These are phyloP conservation scores for Myrmecophaga tridactyla DNA, from an alignment of 2,113 vertebrate genomes.

Conservation along the genomic window DNA sequence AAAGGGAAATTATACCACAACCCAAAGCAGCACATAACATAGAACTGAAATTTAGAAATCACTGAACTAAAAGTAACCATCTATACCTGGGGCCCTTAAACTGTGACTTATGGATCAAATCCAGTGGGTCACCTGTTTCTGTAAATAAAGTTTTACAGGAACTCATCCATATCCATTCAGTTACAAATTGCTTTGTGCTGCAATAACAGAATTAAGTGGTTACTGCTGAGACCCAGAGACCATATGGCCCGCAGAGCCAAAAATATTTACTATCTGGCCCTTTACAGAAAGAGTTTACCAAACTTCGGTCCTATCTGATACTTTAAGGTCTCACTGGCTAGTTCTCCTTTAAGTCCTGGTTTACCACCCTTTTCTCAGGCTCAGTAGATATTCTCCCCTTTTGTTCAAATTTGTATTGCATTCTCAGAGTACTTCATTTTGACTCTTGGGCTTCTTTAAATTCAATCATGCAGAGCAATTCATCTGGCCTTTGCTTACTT, in stretches of 20 bases:
- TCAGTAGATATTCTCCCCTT: background rate
- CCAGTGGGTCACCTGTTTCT: background rate
- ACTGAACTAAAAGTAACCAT: background rate
- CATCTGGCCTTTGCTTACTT: background rate
- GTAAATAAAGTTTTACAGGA: background rate
- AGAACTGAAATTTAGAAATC: background rate
- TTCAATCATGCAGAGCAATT: background rate
- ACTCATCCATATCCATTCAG: accelerated
- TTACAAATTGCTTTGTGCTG: background rate
- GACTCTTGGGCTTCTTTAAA: background rate
- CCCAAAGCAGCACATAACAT: background rate
- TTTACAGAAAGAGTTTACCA: background rate
- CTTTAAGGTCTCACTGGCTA: background rate
- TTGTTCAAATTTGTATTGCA: background rate
- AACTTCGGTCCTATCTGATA: background rate
- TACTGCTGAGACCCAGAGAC: background rate
- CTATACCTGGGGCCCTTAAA: background rate
- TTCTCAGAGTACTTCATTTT: background rate
- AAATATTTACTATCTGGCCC: background rate
- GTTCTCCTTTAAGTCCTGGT: background rate
- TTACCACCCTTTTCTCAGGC: background rate
- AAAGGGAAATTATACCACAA: background rate
- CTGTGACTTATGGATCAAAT: background rate
- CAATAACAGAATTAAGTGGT: background rate
- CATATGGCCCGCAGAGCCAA: background rate